Base-by-base conservation (phyloP, 2,797 vertebrate genomes). In the Luscinia megarhynchos region DNA sequence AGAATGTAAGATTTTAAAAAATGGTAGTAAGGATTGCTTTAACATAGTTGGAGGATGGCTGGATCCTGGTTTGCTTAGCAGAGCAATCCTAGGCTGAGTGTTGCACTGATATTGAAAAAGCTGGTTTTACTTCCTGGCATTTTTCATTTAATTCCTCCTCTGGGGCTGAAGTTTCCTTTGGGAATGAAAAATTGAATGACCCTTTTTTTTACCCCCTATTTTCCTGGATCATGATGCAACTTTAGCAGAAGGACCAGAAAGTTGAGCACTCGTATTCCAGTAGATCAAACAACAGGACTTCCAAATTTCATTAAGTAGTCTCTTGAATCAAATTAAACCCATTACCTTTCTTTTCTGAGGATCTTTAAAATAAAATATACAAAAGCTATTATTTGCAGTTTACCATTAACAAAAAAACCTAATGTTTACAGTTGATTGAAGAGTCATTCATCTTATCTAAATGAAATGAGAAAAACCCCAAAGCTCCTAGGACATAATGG, bases 321-420 rank as follows among this genome's bases (percentile, higher is more conserved):
- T 91, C 61, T 76, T 83, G 67, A 92, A 93, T 80, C 50, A 79
- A 93, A 80, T 83, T 72, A 89, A 92, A 89, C 3, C 1, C 12
- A 58, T 13, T 51, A 45, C 36, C 41, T 90, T 74, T 64, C 46
- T 51, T 48, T 80, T 83, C 30, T 72, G 58, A 57, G 16, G 21
- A 64, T 74, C 68, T 90, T 94, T 66, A 80, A 74, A 89, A 87
- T 55, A 90, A 84, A 89, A 91, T 68, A 40, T 1, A 78, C 51
- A 43, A 22, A 59, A 87, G 23, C 22, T 84, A 67, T 32, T 38
- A 58, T 63, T 70, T 92, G 41, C 17, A 74, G 34, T 80, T 95
- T 67, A 74, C 62, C 14, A 50, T n/a, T 54, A 84, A 76, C 29
- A 94, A 86, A 84, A 84, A 72, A 72, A 23, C 3, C 7, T 53